Evolutionary conservation across 30 jellyfish, hydroid and myxozoan species (phyloP), one percentile per base, ranked within the genome.

Genomic region (Nemopilema nomurai): DNA sequence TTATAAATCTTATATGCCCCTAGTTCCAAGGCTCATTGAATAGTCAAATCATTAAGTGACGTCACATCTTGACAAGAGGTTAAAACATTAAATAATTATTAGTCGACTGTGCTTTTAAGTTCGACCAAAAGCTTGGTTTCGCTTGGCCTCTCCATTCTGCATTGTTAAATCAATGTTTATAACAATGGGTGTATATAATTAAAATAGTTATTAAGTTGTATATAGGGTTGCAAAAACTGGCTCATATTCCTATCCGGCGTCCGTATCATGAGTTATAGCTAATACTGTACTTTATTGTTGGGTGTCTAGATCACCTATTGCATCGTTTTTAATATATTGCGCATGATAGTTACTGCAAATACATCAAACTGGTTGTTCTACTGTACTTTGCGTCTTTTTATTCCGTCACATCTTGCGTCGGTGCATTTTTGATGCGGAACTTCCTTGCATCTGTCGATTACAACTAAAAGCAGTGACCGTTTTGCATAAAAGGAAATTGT

Each of bases 201-300:
- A 41, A 74, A 74, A 57, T 73, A 64, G 18, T 13, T 63, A 84
- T 32, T 66, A 29, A 70, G 53, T 51, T 84, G 93, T 84, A 84
- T 6, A 84, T 73, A 70, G 93, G 87, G 87, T 76, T 74, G 93
- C 93, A 84, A 87, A 84, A 84, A 71, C 92, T 83, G 87, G 66
- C 51, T 21, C 50, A 49, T 76, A 76, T 76, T 76, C 33, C 74
- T 24, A 76, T 76, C 22, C 31, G 84, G 76, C 76, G 33, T 67
- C 76, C 76, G 51, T 67, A 19, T 67, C 21, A 23, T 67, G 76
- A 31, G 50, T 32, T 16, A 76, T 51, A 62, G 21, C 62, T 33
- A 50, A 32, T 52, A 76, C n/a, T 29, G 27, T 70, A 70, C 22
- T 31, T 73, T 81, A 73, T 50, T 69, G 9, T 23, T 49, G 50